A percentile compares a stretch with the other conserved stretches of the same genome.
These are phyloP conservation scores for Microcebus griseorufus DNA, from an alignment of 2,113 vertebrate genomes.

Conservation along the genomic window DNA sequence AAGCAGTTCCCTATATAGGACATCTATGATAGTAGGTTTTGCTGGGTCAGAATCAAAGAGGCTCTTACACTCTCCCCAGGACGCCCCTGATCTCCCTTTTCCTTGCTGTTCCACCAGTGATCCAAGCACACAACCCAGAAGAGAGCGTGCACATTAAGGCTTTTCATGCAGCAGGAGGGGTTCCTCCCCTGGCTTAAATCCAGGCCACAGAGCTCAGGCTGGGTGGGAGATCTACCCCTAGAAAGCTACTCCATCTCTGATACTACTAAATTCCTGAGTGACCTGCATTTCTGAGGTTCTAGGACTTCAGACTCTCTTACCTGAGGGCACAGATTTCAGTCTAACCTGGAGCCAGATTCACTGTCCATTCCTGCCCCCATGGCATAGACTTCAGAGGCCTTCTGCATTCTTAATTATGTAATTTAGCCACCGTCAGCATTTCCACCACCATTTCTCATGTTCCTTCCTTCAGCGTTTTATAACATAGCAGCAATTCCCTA, in stretches of 20 bases:
- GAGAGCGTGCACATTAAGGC: neutral
- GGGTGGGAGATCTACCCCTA: rapidly evolving
- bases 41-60: neutral
- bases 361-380: neutral
- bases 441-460: conserved; percentile 28
- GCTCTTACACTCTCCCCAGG: neutral
- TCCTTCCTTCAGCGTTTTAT: conserved; percentile 54
- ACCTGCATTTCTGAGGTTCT: neutral
- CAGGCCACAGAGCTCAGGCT: neutral
- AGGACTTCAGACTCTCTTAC: neutral
- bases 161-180: neutral
- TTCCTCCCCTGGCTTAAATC: neutral
- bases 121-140: neutral
- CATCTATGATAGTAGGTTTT: neutral
- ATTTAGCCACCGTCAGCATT: conserved; percentile 4
- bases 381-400: neutral
- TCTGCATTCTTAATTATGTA: conserved; percentile 61
- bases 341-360: neutral
- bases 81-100: neutral
- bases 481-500: neutral
- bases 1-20: neutral
- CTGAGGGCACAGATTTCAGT: neutral
- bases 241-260: neutral
- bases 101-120: neutral
- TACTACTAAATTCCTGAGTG: neutral